These are phyloP conservation scores for Tachycineta bicolor DNA, from an alignment of 2,113 vertebrate species.

Conservation along the genomic window DNA sequence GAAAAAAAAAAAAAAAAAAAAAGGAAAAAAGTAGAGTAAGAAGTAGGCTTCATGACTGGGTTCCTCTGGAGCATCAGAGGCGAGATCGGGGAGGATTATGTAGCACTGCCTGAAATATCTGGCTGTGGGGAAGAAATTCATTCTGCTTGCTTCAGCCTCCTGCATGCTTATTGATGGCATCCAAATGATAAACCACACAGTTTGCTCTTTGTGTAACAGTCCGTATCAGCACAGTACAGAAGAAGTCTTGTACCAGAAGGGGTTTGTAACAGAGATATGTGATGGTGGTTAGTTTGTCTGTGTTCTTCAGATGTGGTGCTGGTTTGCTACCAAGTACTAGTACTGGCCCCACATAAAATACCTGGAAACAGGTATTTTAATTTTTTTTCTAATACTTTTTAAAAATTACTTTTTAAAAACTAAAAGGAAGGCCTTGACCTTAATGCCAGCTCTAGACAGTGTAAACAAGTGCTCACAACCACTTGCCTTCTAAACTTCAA, in stretches of 20 bases:
- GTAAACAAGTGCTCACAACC: background rate
- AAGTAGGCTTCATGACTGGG: background rate
- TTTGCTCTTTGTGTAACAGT: background rate
- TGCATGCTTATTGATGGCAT: background rate
- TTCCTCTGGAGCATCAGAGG: background rate
- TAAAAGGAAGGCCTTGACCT: background rate
- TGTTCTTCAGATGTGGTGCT: background rate
- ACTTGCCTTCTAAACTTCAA: background rate
- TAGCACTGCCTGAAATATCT: background rate
- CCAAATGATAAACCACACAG: background rate
- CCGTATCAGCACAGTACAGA: background rate
- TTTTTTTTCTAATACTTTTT: background rate
- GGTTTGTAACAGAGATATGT: background rate
- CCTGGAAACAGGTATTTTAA: background rate
- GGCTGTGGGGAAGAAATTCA: background rate
- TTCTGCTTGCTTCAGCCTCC: background rate
- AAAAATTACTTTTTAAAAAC: background rate
- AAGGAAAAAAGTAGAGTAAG: background rate
- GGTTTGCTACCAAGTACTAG: background rate
- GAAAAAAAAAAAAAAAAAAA: background rate
- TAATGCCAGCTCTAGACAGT: background rate
- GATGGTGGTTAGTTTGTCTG: background rate
- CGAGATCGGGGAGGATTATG: background rate
- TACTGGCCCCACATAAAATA: background rate
- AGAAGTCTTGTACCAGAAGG: background rate